Conservation (phyloP, 2,113 vertebrate genomes). For the Paradisaea rubra region DNA sequence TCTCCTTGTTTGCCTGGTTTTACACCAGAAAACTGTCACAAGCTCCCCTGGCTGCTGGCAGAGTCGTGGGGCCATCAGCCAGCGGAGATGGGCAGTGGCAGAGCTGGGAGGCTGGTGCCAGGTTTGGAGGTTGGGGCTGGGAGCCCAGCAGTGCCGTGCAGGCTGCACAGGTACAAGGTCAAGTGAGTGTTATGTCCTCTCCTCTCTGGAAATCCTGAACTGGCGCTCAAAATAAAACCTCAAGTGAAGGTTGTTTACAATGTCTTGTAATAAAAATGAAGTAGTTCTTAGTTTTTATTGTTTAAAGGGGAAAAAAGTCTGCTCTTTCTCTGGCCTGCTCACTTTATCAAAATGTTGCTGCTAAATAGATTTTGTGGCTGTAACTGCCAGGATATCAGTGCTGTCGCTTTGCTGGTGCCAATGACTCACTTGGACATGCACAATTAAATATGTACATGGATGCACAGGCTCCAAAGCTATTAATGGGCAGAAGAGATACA, state of each 20-base stretch:
- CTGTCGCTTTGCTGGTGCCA: neutral
- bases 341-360: neutral
- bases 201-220: neutral
- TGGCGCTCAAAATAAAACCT: neutral
- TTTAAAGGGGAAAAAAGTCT: neutral
- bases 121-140: neutral
- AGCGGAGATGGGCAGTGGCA: neutral
- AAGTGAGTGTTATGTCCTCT: neutral
- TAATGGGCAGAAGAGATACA: neutral
- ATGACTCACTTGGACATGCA: neutral
- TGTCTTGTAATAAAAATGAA: neutral
- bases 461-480: neutral
- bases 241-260: neutral
- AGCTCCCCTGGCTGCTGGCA: neutral
- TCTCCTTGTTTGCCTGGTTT: neutral
- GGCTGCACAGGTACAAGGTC: neutral
- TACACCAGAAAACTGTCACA: neutral
- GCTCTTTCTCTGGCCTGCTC: neutral
- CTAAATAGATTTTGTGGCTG: neutral
- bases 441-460: neutral
- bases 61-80: accelerated
- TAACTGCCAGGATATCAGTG: neutral
- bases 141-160: neutral
- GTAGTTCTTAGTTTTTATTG: neutral
- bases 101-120: neutral